Evolutionary conservation across 2,888 invertebrate species (phyloP), one percentile per base, ranked within the genome.

Genomic region (Chalcis sispes): DNA sequence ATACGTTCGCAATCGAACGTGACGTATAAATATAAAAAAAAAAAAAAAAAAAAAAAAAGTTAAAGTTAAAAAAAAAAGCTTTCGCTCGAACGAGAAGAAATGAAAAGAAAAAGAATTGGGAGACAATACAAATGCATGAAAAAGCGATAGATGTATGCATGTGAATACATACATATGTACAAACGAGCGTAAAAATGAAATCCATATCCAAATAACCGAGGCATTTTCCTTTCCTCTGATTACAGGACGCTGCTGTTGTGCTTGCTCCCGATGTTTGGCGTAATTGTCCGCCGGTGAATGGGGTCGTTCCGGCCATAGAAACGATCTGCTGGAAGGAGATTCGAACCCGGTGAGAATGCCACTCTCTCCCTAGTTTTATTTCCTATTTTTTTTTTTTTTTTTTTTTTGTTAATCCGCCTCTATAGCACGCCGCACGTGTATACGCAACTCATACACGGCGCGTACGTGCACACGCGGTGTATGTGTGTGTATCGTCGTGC

Each of bases 271-370:
- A 88, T 88, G 88, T 82, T 83, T 83, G 84, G 80, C 81, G 83
- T 82, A 83, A 85, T 86, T 83, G 82, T 82, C 82, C 82, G 83
- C 80, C 83, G 84, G 85, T 86, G 85, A 85, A 86, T 85, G 86
- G 87, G 85, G 85, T 84, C 85, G 83, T 82, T 81, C 83, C 86
- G 84, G 82, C 86, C 85, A 85, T 88, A 86, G 87, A 84, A 82
- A 82, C 83, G 82, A 86, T 87, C 85, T 83, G 80, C 83, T 84
- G 83, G 83, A 84, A 85, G 84, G 83, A 86, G 81, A 85, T 83
- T 85, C 84, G 82, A 86, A 85, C 83, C 83, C 83, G 86, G 88
- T 88, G 80, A 87, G 88, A 83, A 29, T 71, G 29, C 29, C 50
- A n/a, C n/a, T n/a, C n/a, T n/a, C n/a, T n/a, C n/a, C n/a, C n/a